Conservation (phyloP, 2,888 invertebrate species). For the Diarsia dahlii region DNA sequence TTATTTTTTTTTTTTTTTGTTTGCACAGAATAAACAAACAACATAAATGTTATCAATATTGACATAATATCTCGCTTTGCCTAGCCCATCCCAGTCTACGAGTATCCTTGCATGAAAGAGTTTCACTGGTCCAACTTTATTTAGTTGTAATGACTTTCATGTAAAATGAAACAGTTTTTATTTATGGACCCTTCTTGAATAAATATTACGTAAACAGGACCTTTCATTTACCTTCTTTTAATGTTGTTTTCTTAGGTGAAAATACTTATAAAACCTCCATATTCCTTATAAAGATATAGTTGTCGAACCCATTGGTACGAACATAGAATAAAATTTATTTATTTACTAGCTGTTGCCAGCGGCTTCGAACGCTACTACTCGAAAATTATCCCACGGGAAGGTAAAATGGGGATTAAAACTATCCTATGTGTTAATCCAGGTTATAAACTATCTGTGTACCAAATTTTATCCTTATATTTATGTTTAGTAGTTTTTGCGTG, state of each 20-base stretch:
- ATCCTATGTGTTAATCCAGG: no score
- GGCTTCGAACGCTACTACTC: no score
- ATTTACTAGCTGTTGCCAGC: no score
- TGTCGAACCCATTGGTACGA: no score
- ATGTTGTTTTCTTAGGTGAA: slow-evolving; percentile 33
- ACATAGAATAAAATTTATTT: no score
- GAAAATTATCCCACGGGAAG: no score
- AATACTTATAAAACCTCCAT: not conserved
- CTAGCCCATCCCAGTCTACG: slow-evolving; percentile 2
- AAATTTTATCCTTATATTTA: no score
- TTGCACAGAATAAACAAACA: not conserved
- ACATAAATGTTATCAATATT: not conserved
- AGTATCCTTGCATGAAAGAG: slow-evolving; percentile 26
- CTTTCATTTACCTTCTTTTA: slow-evolving; percentile 5
- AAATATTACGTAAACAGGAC: slow-evolving; percentile 12
- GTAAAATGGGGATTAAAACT: no score
- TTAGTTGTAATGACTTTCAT: slow-evolving; percentile 36
- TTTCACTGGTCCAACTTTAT: slow-evolving; percentile 41
- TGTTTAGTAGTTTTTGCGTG: no score
- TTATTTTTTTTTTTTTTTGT: no score
- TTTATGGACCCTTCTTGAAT: slow-evolving; percentile 30
- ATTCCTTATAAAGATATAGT: no score
- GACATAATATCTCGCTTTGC: not conserved
- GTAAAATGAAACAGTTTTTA: slow-evolving; percentile 35
- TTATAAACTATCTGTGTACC: no score